These are phyloP conservation scores for Gouania willdenowi DNA, from an alignment of 2,797 vertebrate species.

Conservation along the genomic window DNA sequence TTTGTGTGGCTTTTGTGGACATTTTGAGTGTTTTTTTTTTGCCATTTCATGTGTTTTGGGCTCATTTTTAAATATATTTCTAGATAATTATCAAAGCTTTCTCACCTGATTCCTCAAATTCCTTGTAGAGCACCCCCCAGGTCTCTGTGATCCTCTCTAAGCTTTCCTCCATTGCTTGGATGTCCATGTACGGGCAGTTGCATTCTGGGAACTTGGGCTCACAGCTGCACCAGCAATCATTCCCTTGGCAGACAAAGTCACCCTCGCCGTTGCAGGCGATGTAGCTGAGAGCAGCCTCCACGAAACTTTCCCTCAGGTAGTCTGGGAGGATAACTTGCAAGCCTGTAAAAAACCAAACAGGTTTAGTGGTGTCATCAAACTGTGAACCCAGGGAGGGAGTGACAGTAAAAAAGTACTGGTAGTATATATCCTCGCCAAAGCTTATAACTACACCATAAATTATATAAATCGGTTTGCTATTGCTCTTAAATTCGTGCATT, in stretches of 20 bases:
- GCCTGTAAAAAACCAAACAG: conserved; percentile 77
- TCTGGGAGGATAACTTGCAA: conserved; percentile 93
- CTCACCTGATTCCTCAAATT: conserved; percentile 94
- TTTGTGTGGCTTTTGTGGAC: too few relatives aligned
- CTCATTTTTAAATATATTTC: too few relatives aligned
- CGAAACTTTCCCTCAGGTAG: conserved; percentile 90
- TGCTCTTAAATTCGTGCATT: neutral
- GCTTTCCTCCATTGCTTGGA: conserved; percentile 95
- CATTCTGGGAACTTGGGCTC: conserved; percentile 88
- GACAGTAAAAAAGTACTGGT: neutral
- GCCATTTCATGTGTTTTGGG: too few relatives aligned
- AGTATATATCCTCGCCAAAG: neutral
- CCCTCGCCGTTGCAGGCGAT: conserved; percentile 96
- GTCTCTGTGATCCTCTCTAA: conserved; percentile 88
- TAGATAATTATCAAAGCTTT: neutral
- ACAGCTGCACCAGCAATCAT: conserved; percentile 95
- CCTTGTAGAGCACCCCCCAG: conserved; percentile 86
- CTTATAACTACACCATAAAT: conserved; percentile 10
- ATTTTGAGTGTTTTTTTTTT: too few relatives aligned
- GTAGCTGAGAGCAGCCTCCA: conserved; percentile 92
- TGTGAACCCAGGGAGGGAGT: conserved; percentile 7
- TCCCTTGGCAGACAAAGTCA: conserved; percentile 90
- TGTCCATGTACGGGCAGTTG: conserved; percentile 96
- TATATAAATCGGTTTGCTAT: neutral
- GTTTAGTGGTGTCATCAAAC: conserved; percentile 31